Conservation (phyloP, 1,140 invertebrate species). For the Aleiodes sp. region DNA sequence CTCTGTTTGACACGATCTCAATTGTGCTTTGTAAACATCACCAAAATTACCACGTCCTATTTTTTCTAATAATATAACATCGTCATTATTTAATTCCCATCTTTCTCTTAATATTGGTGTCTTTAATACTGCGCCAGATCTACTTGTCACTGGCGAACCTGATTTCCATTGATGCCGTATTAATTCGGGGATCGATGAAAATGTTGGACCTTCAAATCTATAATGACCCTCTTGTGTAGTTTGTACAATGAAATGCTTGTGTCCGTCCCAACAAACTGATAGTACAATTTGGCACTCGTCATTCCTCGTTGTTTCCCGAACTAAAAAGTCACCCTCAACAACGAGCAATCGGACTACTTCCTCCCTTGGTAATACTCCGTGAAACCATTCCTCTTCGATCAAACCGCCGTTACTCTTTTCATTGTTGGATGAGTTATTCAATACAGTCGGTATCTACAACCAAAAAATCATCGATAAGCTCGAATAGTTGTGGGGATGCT, state of each 20-base stretch:
- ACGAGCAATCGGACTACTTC: slow-evolving; percentile 91
- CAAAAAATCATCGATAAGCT: neutral
- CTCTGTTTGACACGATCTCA: slow-evolving; percentile 83
- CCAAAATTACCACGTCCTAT: slow-evolving; percentile 97
- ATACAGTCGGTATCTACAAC: slow-evolving; percentile 53
- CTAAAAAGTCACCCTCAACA: slow-evolving; percentile 92
- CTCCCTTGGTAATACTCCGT: slow-evolving; percentile 94
- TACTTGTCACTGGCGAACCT: slow-evolving; percentile 86
- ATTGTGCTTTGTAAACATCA: slow-evolving; percentile 91
- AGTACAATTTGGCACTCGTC: slow-evolving; percentile 93
- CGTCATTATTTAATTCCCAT: slow-evolving; percentile 97
- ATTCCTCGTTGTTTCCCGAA: slow-evolving; percentile 93
- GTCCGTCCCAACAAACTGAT: slow-evolving; percentile 94
- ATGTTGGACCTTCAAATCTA: slow-evolving; percentile 92
- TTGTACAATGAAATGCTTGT: slow-evolving; percentile 98
- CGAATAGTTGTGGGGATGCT: neutral
- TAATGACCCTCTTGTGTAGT: slow-evolving; percentile 91
- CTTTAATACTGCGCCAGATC: slow-evolving; percentile 89
- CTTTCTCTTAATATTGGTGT: slow-evolving; percentile 89
- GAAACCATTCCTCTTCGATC: slow-evolving; percentile 96
- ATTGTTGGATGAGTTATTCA: slow-evolving; percentile 51
- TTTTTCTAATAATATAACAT: slow-evolving; percentile 91
- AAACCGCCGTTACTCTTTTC: slow-evolving; percentile 64
- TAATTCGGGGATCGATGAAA: slow-evolving; percentile 90
- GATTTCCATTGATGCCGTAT: slow-evolving; percentile 88